Evolutionary conservation across 2,797 vertebrate genomes (phyloP).

Genomic region (Pipistrellus pipistrellus): DNA sequence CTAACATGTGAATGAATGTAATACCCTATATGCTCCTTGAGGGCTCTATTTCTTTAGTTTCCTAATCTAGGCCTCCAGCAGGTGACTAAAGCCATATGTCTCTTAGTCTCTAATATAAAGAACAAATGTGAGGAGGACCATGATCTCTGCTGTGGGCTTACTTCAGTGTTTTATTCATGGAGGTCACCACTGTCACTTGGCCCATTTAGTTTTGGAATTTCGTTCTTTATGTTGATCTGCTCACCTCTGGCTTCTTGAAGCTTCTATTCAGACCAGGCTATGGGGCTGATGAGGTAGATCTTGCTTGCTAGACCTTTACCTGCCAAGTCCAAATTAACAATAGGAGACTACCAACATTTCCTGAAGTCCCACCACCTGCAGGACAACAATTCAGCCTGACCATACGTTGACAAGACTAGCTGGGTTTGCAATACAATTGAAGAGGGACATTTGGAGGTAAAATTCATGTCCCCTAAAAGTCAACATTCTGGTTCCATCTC

Average conservation of each 20-base stretch:
- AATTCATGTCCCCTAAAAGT: background rate
- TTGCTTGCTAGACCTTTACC: background rate
- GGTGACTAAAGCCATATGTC: background rate
- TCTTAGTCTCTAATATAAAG: conserved; percentile 2
- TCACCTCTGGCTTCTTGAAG: background rate
- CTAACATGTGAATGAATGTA: background rate
- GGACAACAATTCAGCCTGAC: background rate
- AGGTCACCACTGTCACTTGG: background rate
- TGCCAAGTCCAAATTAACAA: conserved; percentile 4
- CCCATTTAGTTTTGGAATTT: background rate
- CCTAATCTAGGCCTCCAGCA: background rate
- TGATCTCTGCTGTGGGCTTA: background rate
- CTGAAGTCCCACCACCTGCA: background rate
- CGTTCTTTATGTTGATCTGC: background rate
- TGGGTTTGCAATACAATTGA: conserved; percentile 7
- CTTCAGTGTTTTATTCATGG: conserved; percentile 17
- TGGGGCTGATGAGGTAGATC: background rate
- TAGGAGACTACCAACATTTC: background rate
- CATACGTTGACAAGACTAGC: background rate
- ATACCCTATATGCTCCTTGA: background rate
- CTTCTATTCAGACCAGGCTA: background rate
- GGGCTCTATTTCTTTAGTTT: background rate
- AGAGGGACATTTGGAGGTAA: background rate
- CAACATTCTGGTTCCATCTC: background rate
- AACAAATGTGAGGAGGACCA: background rate